Evolutionary conservation across 2,113 vertebrate genomes (phyloP).

Genomic region (Cephalopterus ornatus): DNA sequence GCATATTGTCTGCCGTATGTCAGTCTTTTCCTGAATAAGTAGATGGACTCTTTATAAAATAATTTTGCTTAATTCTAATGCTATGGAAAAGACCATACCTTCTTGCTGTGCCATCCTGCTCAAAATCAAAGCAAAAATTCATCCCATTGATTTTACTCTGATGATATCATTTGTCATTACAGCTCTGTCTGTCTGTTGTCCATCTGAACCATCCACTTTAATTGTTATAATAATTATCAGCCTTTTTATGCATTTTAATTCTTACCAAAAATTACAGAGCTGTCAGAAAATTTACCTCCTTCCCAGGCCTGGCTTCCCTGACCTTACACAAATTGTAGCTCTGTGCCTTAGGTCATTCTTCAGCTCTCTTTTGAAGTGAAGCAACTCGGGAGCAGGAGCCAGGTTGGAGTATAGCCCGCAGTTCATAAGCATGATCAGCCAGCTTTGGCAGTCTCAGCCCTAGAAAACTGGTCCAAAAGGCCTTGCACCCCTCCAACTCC

Average conservation of each 20-base stretch:
- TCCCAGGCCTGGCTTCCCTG: neutral
- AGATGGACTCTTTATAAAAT: neutral
- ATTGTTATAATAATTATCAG: neutral
- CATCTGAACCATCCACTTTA: neutral
- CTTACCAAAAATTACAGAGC: neutral
- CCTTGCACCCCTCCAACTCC: neutral
- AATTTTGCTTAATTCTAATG: neutral
- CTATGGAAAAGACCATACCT: neutral
- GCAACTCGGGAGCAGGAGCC: fast-evolving
- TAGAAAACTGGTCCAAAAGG: neutral
- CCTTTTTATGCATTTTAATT: neutral
- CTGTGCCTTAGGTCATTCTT: neutral
- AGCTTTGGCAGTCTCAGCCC: neutral
- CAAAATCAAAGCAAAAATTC: neutral
- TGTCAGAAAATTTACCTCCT: neutral
- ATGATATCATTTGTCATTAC: neutral
- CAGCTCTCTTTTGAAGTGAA: neutral
- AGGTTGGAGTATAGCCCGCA: neutral
- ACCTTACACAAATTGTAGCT: neutral
- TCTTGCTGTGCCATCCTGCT: neutral
- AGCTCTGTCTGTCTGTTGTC: neutral
- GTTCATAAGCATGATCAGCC: fast-evolving
- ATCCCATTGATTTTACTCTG: neutral
- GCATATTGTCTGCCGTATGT: neutral
- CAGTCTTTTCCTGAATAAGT: neutral